Conservation (phyloP, 2,888 invertebrate species). For the Sialis fuliginosa region DNA sequence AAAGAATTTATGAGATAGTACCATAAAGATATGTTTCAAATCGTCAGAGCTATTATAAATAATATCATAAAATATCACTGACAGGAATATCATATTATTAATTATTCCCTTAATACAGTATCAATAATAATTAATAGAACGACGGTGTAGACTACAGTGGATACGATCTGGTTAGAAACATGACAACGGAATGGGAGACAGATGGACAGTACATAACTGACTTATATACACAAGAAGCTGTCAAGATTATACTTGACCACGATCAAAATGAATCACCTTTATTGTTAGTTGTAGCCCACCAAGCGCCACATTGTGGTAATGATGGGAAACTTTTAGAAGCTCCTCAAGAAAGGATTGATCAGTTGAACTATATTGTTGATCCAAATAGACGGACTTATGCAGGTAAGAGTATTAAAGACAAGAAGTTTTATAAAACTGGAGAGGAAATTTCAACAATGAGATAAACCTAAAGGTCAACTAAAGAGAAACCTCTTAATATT, state of each 20-base stretch:
- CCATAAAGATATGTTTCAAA: too few species aligned
- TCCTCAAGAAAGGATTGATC: slow-evolving; percentile 45
- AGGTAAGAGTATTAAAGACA: slow-evolving; percentile 29
- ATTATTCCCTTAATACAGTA: too few species aligned
- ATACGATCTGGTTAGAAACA: slow-evolving; percentile 42
- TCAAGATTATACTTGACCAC: slow-evolving; percentile 50
- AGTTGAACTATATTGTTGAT: slow-evolving; percentile 50
- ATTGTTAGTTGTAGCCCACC: slow-evolving; percentile 62
- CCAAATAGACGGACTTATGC: slow-evolving; percentile 50
- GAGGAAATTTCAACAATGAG: too few species aligned
- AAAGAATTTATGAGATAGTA: too few species aligned
- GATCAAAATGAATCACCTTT: slow-evolving; percentile 42
- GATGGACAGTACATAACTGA: slow-evolving; percentile 76
- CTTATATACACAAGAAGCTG: slow-evolving; percentile 60
- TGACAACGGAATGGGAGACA: slow-evolving; percentile 52
- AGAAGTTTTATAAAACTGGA: too few species aligned
- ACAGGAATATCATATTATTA: too few species aligned
- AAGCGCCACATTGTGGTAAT: slow-evolving; percentile 65
- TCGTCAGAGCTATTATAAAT: too few species aligned
- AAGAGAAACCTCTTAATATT: too few species aligned
- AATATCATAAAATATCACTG: too few species aligned
- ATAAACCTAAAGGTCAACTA: too few species aligned
- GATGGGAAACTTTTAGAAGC: slow-evolving; percentile 52
- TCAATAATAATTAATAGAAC: slow-evolving; percentile 13
- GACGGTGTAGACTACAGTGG: slow-evolving; percentile 31